phyloP scores from a whole-genome alignment of 2,113 vertebrate species.

The Hippocampus barbouri region DNA sequence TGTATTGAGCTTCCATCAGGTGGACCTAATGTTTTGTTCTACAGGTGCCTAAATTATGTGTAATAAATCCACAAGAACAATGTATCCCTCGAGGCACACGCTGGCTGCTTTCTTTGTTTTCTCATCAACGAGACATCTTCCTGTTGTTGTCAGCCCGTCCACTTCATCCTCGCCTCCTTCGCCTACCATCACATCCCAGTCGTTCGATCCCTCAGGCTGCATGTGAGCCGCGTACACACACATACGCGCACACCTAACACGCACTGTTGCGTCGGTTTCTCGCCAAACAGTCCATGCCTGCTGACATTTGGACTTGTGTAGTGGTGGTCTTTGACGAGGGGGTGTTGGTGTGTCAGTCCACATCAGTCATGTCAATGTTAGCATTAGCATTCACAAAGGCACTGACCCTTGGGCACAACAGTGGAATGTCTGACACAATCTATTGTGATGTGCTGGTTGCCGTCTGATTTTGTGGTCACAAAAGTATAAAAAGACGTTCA shows the following conservation, averaged over 20 bases:
- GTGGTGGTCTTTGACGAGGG: constrained; percentile 24
- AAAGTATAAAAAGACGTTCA: not conserved
- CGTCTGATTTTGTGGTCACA: not conserved
- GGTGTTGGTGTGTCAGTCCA: constrained; percentile 34
- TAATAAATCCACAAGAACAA: not conserved
- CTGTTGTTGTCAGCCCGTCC: not conserved
- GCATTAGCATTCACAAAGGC: not conserved
- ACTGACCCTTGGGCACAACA: not conserved
- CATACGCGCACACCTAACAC: not conserved
- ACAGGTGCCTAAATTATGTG: not conserved
- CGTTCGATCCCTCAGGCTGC: not conserved
- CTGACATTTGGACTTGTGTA: constrained; percentile 47
- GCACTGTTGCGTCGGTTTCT: not conserved
- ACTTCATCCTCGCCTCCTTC: constrained; percentile 11
- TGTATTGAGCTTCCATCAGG: not conserved
- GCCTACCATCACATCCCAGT: constrained; percentile 36
- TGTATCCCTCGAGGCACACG: constrained; percentile 13
- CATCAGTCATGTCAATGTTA: constrained; percentile 38
- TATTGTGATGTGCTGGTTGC: not conserved
- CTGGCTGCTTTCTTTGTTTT: constrained; percentile 26
- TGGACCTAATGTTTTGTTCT: not conserved
- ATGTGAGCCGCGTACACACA: not conserved
- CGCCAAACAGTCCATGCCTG: constrained; percentile 18
- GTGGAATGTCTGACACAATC: not conserved
- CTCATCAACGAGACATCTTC: constrained; percentile 21